phyloP scores from a whole-genome alignment of 2,113 vertebrate genomes.

The Anguilla japonica region DNA sequence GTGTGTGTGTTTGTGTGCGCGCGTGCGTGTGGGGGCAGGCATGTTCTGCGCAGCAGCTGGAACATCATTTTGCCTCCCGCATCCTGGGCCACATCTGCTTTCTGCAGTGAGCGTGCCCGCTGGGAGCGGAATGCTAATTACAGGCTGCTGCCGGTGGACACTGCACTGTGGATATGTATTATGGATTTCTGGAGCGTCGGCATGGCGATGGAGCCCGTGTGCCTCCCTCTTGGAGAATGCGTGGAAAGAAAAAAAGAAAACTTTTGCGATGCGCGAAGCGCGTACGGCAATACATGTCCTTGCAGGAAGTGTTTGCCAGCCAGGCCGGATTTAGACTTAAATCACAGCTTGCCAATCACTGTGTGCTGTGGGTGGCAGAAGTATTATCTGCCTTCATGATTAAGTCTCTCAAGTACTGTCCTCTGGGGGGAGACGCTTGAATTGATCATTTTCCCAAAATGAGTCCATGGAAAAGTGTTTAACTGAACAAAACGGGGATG shows the following conservation, averaged over 20 bases:
- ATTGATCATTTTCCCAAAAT: background rate
- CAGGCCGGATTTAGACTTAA: background rate
- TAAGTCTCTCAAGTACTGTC: background rate
- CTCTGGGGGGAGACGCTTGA: background rate
- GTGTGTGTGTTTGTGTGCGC: conserved; percentile 35
- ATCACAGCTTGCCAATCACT: background rate
- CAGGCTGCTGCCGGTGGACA: conserved; percentile 62
- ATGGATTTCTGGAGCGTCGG: conserved; percentile 56
- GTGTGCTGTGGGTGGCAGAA: background rate
- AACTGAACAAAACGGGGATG: background rate
- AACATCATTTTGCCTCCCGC: conserved; percentile 56
- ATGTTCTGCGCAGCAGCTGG: conserved; percentile 63
- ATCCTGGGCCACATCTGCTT: conserved; percentile 68
- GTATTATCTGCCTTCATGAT: background rate
- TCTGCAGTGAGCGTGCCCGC: conserved; percentile 58
- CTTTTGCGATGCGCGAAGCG: background rate
- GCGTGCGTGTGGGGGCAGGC: conserved; percentile 45
- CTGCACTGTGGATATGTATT: conserved; percentile 39
- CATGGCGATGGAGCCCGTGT: background rate
- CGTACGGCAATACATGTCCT: background rate
- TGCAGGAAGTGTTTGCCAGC: background rate
- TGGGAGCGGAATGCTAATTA: conserved; percentile 72
- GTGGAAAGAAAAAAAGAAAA: background rate
- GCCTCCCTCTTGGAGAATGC: background rate
- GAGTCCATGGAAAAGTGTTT: background rate